phyloP scores from a whole-genome alignment of 2,888 invertebrate genomes.

The Neuroscelio doddi region DNA sequence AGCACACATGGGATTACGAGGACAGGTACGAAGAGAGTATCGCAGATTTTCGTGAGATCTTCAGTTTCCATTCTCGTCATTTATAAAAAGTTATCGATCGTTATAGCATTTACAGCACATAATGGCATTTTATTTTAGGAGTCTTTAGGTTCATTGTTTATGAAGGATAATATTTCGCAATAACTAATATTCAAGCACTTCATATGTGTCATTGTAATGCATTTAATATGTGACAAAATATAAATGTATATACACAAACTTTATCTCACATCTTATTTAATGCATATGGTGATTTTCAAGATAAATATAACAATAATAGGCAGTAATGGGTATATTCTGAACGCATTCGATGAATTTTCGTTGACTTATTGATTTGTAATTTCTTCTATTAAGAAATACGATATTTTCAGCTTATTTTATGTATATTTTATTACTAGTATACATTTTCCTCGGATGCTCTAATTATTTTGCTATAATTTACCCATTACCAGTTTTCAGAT shows the following conservation, averaged over 20 bases:
- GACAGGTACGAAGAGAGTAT: constrained; percentile 72
- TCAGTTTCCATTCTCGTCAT: constrained; percentile 37
- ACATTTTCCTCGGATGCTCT: not conserved
- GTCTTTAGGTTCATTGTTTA: constrained; percentile 31
- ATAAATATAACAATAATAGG: too few relatives aligned
- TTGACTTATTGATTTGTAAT: not conserved
- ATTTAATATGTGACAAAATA: not conserved
- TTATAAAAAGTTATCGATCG: constrained; percentile 35
- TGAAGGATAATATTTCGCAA: constrained; percentile 18
- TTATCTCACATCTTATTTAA: too few relatives aligned
- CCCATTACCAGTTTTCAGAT: not conserved
- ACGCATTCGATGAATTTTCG: not conserved
- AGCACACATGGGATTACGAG: constrained; percentile 75
- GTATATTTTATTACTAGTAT: not conserved
- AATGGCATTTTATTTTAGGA: constrained; percentile 38
- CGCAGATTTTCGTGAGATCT: constrained; percentile 43
- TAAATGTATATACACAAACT: too few relatives aligned
- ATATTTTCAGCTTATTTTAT: not conserved
- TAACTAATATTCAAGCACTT: constrained; percentile 26
- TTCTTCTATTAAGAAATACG: not conserved
- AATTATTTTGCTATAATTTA: not conserved
- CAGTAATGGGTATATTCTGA: not conserved
- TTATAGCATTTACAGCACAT: constrained; percentile 31
- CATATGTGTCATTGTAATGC: constrained; percentile 20
- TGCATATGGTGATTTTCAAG: not conserved